Percentiles rank a stretch among this genome's conserved stretches.
Evolutionary conservation across 1,140 invertebrate species (phyloP).

Genomic region (Atta texana): DNA sequence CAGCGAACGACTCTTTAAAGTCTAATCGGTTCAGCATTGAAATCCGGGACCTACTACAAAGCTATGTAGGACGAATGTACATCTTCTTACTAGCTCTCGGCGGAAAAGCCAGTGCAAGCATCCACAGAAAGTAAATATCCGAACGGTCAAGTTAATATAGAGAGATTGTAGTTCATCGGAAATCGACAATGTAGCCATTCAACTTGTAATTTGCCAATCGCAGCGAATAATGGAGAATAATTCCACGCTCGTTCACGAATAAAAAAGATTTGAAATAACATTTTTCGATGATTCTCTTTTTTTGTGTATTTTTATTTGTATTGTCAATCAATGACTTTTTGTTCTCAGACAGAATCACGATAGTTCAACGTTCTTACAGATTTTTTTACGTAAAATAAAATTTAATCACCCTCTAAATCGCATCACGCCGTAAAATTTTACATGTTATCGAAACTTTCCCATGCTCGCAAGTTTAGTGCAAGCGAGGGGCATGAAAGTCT

Average conservation of each 20-base stretch:
- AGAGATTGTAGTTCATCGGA: slow-evolving; percentile 45
- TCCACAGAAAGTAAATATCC: slow-evolving; percentile 46
- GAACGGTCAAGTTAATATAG: slow-evolving; percentile 43
- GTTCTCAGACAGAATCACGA: neutral
- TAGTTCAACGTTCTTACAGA: neutral
- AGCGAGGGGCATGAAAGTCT: slow-evolving; percentile 53
- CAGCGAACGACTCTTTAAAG: slow-evolving; percentile 49
- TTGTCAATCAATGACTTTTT: neutral
- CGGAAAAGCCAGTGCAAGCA: slow-evolving; percentile 20
- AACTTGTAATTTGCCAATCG: slow-evolving; percentile 3
- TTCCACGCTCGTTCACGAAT: slow-evolving; percentile 11
- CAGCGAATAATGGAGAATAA: slow-evolving; percentile 29
- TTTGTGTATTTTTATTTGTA: neutral
- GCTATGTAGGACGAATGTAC: slow-evolving; percentile 35
- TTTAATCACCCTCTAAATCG: slow-evolving; percentile 14
- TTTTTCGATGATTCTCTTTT: neutral
- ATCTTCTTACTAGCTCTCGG: slow-evolving; percentile 28
- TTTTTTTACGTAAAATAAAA: neutral
- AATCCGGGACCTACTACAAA: slow-evolving; percentile 34
- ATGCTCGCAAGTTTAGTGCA: slow-evolving; percentile 28
- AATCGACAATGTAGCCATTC: slow-evolving; percentile 13
- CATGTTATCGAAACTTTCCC: slow-evolving; percentile 49
- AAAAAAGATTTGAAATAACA: slow-evolving; percentile 31
- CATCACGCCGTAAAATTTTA: slow-evolving; percentile 60
- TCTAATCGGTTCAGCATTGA: slow-evolving; percentile 54